Percentiles rank a stretch among this genome's conserved stretches.
Evolutionary conservation across 2,113 vertebrate genomes (phyloP).

Genomic region (Brevimyrus niger): DNA sequence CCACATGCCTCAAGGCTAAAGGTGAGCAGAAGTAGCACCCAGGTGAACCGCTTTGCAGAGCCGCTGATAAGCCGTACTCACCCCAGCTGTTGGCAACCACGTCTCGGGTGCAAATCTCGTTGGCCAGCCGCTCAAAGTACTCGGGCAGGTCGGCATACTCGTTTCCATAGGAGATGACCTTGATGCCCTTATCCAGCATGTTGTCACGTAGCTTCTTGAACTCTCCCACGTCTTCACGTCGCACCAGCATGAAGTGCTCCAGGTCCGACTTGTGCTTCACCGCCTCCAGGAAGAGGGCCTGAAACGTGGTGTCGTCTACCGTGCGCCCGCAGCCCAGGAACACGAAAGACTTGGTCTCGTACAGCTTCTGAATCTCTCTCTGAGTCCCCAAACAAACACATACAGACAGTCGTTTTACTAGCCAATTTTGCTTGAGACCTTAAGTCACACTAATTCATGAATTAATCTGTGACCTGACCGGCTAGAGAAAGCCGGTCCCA

Average conservation of each 20-base stretch:
- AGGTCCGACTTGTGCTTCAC: slow-evolving; percentile 92
- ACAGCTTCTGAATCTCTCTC: slow-evolving; percentile 94
- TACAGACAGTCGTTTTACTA: background rate
- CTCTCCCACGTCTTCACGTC: slow-evolving; percentile 83
- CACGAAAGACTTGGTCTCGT: slow-evolving; percentile 90
- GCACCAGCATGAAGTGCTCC: slow-evolving; percentile 93
- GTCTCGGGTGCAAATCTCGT: slow-evolving; percentile 73
- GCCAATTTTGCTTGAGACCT: background rate
- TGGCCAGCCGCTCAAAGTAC: slow-evolving; percentile 80
- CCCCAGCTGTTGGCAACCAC: slow-evolving; percentile 51
- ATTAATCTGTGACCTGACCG: background rate
- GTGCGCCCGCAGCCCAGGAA: slow-evolving; percentile 93
- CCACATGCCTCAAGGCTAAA: background rate
- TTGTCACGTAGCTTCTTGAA: slow-evolving; percentile 93
- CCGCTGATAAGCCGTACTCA: slow-evolving; percentile 23
- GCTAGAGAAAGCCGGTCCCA: background rate
- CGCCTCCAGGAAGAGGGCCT: slow-evolving; percentile 90
- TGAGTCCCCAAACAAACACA: slow-evolving; percentile 37
- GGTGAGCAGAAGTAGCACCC: background rate
- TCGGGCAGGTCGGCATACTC: slow-evolving; percentile 83
- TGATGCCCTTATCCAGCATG: slow-evolving; percentile 95
- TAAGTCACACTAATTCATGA: background rate
- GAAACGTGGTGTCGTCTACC: slow-evolving; percentile 94
- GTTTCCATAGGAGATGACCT: slow-evolving; percentile 89
- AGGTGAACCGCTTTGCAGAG: background rate